Base-by-base conservation (phyloP, 2,888 invertebrate species). In the Alloplasta piceator region DNA sequence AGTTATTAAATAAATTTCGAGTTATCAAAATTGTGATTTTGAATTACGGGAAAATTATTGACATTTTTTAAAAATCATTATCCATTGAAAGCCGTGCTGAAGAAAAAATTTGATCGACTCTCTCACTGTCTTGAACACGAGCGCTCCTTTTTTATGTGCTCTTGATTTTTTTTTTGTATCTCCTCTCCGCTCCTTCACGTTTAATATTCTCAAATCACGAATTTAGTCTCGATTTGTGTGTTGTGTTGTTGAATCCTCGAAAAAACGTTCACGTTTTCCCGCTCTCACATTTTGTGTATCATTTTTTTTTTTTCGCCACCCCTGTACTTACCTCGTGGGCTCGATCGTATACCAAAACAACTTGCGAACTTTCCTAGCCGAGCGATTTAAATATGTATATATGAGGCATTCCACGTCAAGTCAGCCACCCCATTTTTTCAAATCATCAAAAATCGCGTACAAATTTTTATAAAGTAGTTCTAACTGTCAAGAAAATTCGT, bases 301-400 rank as follows among this genome's bases (percentile, higher is more conserved):
- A 41, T 43, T 46, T 70, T 70, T 58, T 58, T 75, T 10, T 6
- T 55, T 41, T 58, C 61, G 26, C 12, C 38, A 16, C 56, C 36
- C 36, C 26, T 39, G 7, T 48, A 79, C 79, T 79, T 79, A 79
- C 79, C 79, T 79, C 58, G 58, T 66, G 58, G 61, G 71, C 64
- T 39, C 78, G 52, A 43, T 75, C 50, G 78, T 58, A 63, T 56
- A 70, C 26, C 72, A 74, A 50, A 68, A 74, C 79, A 75, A 56
- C 56, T 74, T 70, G 74, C 72, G 12, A 72, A 63, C 58, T 52
- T 67, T 75, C 60, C 16, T 64, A 58, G 46, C 36, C 67, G 58
- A 50, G 41, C 41, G 26, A 60, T 41, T 50, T 52, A 43, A 14
- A 26, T 3, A 26, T 26, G 26, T 26, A 26, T 26, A 3, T 3